A percentile compares a stretch with the other conserved stretches of the same genome.
These are phyloP conservation scores for Antheraea pernyi DNA, from an alignment of 1,140 invertebrate genomes.

Conservation along the genomic window DNA sequence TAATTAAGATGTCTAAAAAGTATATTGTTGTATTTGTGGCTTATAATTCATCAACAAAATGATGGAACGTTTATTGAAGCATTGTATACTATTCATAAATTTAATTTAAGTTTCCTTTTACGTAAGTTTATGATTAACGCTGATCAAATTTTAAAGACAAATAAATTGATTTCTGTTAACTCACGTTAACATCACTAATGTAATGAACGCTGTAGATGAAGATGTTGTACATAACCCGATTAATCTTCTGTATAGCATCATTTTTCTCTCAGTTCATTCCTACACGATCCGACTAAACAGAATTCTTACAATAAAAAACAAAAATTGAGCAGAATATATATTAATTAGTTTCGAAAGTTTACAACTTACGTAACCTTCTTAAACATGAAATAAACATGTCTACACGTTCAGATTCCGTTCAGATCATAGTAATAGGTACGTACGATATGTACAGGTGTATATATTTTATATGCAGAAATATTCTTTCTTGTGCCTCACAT, in stretches of 20 bases:
- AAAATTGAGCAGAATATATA: background rate
- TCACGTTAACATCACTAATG: too few relatives aligned
- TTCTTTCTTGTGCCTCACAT: conserved; percentile 18
- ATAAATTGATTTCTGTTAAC: too few relatives aligned
- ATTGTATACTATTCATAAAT: too few relatives aligned
- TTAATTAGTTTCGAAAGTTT: background rate
- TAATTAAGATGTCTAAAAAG: too few relatives aligned
- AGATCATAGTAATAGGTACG: conserved; percentile 3
- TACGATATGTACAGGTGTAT: conserved; percentile 7
- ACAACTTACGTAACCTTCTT: background rate
- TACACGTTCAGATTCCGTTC: background rate
- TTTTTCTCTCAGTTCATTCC: background rate
- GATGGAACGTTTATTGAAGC: too few relatives aligned
- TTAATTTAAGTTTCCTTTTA: too few relatives aligned
- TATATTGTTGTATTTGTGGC: too few relatives aligned
- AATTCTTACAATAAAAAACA: background rate
- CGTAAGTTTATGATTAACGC: too few relatives aligned
- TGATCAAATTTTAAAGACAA: too few relatives aligned
- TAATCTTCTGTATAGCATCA: background rate
- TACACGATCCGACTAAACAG: background rate
- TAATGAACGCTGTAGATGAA: too few relatives aligned
- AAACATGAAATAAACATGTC: background rate
- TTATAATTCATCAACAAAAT: too few relatives aligned
- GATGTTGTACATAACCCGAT: background rate
- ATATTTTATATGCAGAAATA: conserved; percentile 13